These are phyloP conservation scores for Palythoa grandis DNA, from an alignment of 92 coral and sea anemone genomes.

Conservation along the genomic window DNA sequence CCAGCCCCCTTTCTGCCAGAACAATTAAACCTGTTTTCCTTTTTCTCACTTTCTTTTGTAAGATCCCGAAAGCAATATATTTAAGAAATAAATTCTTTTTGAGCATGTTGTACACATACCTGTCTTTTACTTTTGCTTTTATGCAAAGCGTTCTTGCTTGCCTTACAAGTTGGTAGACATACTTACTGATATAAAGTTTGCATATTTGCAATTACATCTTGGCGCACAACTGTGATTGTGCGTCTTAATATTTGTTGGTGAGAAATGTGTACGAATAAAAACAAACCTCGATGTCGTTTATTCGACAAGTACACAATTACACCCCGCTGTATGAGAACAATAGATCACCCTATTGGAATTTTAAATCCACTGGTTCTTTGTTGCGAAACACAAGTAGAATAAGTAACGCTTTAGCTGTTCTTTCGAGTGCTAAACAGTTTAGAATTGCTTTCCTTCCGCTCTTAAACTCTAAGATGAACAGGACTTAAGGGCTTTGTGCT, in stretches of 20 bases:
- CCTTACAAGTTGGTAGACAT: conserved; percentile 2
- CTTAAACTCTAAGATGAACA: conserved; percentile 12
- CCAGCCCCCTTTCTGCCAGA: conserved; percentile 54
- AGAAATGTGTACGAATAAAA: conserved; percentile 40
- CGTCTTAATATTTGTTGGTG: conserved; percentile 23
- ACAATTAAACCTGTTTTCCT: conserved; percentile 45
- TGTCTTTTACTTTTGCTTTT: neutral
- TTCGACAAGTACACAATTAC: conserved; percentile 53
- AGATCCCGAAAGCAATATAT: conserved; percentile 35
- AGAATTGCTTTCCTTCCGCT: conserved; percentile 41
- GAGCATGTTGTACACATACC: conserved; percentile 32
- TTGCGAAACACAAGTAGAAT: conserved; percentile 4
- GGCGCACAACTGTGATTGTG: conserved; percentile 47
- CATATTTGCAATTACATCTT: conserved; percentile 30
- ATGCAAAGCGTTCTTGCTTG: conserved; percentile 15
- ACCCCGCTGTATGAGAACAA: conserved; percentile 56
- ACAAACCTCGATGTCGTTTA: conserved; percentile 32
- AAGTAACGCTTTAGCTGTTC: conserved; percentile 1
- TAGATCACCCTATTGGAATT: conserved; percentile 60
- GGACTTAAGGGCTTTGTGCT: neutral
- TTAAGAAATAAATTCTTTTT: conserved; percentile 18
- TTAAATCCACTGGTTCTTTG: conserved; percentile 34
- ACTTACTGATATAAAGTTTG: conserved; percentile 25
- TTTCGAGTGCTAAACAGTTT: conserved; percentile 9
- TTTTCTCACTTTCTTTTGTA: conserved; percentile 37